A percentile compares a stretch with the other conserved stretches of the same genome.
These are phyloP conservation scores for Lymantria monacha DNA, from an alignment of 2,888 invertebrate species.

Conservation along the genomic window DNA sequence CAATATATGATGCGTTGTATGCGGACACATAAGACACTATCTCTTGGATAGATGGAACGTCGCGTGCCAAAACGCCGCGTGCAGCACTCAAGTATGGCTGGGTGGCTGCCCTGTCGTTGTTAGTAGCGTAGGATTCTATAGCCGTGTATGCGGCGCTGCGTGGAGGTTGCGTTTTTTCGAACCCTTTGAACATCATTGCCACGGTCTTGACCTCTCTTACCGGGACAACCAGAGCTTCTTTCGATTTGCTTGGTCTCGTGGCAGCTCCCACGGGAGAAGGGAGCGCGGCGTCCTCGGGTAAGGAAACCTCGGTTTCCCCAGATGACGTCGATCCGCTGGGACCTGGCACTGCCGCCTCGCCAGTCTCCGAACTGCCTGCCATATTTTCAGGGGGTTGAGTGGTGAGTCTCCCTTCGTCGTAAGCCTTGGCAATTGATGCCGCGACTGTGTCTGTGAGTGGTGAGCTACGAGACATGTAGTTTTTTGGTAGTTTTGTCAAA, in stretches of 20 bases:
- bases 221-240: background rate
- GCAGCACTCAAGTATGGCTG: background rate
- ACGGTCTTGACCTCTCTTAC: background rate
- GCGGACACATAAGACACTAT: background rate
- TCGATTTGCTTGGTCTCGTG: background rate
- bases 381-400: background rate
- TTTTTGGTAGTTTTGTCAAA: background rate
- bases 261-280: background rate
- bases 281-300: background rate
- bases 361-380: background rate
- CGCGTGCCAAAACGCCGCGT: background rate
- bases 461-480: background rate
- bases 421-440: background rate
- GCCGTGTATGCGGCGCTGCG: background rate
- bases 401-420: background rate
- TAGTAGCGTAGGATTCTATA: background rate
- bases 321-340: background rate
- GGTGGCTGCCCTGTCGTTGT: slow-evolving; percentile 2
- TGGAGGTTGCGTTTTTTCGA: background rate
- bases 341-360: background rate
- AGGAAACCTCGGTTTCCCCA: background rate
- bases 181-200: background rate
- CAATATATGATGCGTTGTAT: background rate
- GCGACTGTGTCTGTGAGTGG: background rate
- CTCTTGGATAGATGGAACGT: background rate